Evolutionary conservation across 2,797 vertebrate genomes (phyloP).

Genomic region (Acrocephalus scirpaceus): DNA sequence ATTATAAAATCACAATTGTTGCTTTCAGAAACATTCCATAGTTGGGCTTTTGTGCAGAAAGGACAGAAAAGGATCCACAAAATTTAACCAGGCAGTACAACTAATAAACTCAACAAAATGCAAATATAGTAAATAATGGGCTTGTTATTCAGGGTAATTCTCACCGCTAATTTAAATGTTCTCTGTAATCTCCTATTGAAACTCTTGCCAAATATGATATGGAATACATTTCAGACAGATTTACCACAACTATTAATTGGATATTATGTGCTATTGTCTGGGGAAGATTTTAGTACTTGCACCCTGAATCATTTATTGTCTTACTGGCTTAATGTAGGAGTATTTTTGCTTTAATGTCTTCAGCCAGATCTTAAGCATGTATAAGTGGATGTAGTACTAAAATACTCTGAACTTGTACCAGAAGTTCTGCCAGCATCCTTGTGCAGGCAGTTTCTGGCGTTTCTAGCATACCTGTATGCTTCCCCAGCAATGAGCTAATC

Average conservation of each 20-base stretch:
- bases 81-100: not conserved
- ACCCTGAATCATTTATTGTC: not conserved
- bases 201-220: not conserved
- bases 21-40: not conserved
- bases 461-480: not conserved
- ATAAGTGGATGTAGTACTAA: not conserved
- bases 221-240: not conserved
- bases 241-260: not conserved
- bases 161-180: not conserved
- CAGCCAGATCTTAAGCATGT: not conserved
- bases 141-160: not conserved
- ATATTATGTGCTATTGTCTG: not conserved
- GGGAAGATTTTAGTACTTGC: not conserved
- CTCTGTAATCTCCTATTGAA: not conserved
- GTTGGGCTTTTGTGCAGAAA: not conserved
- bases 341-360: not conserved
- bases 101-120: not conserved
- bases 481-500: not conserved
- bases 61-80: not conserved
- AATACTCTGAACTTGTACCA: not conserved
- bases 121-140: slow-evolving; percentile 34
- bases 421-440: not conserved
- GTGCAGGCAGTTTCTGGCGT: not conserved
- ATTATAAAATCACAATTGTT: slow-evolving; percentile 75
- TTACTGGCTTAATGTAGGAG: not conserved